These are phyloP conservation scores for Pipra filicauda DNA, from an alignment of 2,113 vertebrate genomes.

Conservation along the genomic window DNA sequence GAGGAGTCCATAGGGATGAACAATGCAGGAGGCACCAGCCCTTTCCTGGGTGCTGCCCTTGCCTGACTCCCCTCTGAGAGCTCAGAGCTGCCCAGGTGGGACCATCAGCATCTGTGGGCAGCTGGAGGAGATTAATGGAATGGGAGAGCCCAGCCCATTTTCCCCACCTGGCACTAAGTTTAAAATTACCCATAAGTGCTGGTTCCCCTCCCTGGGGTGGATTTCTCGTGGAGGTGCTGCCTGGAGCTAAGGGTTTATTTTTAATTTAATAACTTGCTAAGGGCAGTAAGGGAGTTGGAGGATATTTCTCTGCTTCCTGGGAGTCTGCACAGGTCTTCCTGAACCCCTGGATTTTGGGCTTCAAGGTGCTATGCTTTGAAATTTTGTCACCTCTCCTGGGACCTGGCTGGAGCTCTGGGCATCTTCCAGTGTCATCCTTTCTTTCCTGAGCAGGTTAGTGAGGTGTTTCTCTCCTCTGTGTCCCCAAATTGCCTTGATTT, in stretches of 20 bases:
- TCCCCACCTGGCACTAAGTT: neutral
- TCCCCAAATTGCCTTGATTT: neutral
- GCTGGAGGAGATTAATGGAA: fast-evolving
- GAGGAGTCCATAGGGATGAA: fast-evolving
- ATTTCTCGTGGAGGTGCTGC: fast-evolving
- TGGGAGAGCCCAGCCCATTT: neutral
- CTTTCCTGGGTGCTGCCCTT: too few species aligned
- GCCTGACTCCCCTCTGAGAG: fast-evolving
- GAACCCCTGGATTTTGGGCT: neutral
- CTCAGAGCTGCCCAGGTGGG: neutral
- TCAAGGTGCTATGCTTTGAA: neutral
- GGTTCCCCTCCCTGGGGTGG: fast-evolving
- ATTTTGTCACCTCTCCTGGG: neutral
- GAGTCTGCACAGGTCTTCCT: fast-evolving
- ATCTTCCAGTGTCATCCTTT: fast-evolving
- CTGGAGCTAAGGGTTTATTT: fast-evolving
- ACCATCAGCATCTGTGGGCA: neutral
- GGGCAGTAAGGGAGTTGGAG: fast-evolving
- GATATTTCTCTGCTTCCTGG: fast-evolving
- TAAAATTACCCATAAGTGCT: fast-evolving
- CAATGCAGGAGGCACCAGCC: neutral
- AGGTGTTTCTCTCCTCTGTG: neutral
- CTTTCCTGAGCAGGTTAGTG: neutral
- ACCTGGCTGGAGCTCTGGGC: neutral
- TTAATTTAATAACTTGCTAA: neutral